These are phyloP conservation scores for Rhimphoctona megacephalus DNA, from an alignment of 2,888 invertebrate genomes.

Conservation along the genomic window DNA sequence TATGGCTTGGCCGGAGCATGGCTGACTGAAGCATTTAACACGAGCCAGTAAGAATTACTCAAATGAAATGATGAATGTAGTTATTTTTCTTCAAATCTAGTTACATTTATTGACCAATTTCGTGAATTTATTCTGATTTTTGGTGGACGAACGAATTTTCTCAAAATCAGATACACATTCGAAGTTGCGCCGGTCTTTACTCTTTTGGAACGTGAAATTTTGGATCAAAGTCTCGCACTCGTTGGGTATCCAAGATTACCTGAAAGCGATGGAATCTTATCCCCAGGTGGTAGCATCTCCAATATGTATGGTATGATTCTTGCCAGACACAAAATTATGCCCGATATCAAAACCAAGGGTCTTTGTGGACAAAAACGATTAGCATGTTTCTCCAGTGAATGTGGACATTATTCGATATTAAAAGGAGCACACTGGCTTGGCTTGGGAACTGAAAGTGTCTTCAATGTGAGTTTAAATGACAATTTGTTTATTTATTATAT, in stretches of 20 bases:
- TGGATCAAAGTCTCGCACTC: slow-evolving; percentile 87
- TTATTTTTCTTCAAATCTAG: slow-evolving; percentile 83
- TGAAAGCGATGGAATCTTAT: slow-evolving; percentile 91
- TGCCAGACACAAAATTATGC: slow-evolving; percentile 89
- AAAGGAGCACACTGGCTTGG: slow-evolving; percentile 94
- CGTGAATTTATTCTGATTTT: neutral
- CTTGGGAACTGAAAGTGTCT: slow-evolving; percentile 91
- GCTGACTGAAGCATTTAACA: slow-evolving; percentile 93
- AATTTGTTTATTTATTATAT: neutral
- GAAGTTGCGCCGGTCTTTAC: slow-evolving; percentile 94
- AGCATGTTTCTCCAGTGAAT: slow-evolving; percentile 91
- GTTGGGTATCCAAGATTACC: slow-evolving; percentile 87
- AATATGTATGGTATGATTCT: slow-evolving; percentile 92
- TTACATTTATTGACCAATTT: slow-evolving; percentile 82
- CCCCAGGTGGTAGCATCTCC: slow-evolving; percentile 92
- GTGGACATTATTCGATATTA: slow-evolving; percentile 93
- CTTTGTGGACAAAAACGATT: slow-evolving; percentile 88
- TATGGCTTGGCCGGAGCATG: slow-evolving; percentile 91
- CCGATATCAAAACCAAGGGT: slow-evolving; percentile 90
- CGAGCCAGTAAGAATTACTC: slow-evolving; percentile 89
- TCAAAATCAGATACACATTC: slow-evolving; percentile 89
- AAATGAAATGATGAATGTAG: neutral
- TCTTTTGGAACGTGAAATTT: slow-evolving; percentile 89
- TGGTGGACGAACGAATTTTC: slow-evolving; percentile 17
- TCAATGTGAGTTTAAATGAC: slow-evolving; percentile 73